Base-by-base conservation (phyloP, 2,113 vertebrate genomes). In the Marmota flaviventris region DNA sequence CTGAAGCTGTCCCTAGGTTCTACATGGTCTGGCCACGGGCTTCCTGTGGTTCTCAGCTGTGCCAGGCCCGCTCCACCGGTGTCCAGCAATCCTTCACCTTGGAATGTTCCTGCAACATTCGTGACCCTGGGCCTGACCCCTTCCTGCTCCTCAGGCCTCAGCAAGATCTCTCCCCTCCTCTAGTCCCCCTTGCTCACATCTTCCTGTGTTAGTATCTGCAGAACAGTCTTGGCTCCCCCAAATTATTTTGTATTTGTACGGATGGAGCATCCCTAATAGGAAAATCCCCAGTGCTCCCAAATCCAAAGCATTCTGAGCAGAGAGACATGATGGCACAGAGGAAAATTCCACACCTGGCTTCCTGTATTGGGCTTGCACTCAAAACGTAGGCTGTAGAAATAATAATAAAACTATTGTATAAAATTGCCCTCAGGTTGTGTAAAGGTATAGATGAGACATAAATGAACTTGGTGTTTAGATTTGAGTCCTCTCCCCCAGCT, bases 161-260 rank as follows among this genome's bases (percentile, higher is more conserved):
- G 82, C 42, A 12, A 25, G 18, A 4, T 0, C 10, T 3, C 5
- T 18, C 0, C 5, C 34, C 2, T 39, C 9, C 3, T 29, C 3
- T 3, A 3, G 0, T 3, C 13, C 8, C 8, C 2, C 20, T 18
- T 24, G 14, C 32, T 56, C 13, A 12, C 7, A 7, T 32, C 29
- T 63, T 58, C 53, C 70, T 63, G 72, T 48, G 51, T 42, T 25
- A 14, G 27, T 88, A 58, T 29, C 82, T 88, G 11, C 1, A 5
- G 37, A 85, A 3, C 27, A 65, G 27, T 5, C 61, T 82, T 27
- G 10, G 16, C 34, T 51, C 61, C 72, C 79, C n/a, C 61, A 94
- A 91, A 89, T 87, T 51, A 51, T 42, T 90, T 84, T 73, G 11
- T 61, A 85, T 73, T 88, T 93, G 22, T 39, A 34, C 45, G 34